phyloP scores from a whole-genome alignment of 2,797 vertebrate genomes.

The Pangasius mekongensis region DNA sequence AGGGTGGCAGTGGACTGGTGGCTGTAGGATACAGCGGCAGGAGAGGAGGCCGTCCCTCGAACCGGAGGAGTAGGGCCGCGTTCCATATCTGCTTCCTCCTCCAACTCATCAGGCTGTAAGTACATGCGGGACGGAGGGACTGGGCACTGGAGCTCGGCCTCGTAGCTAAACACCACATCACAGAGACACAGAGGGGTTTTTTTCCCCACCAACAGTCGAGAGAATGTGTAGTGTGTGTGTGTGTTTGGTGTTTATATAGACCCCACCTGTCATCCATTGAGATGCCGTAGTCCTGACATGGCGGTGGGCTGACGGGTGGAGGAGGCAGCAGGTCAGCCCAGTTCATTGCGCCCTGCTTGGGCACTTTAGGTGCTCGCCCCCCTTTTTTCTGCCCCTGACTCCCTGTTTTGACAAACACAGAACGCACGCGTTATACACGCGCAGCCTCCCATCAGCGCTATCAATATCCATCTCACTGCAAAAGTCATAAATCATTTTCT shows the following conservation, averaged over 20 bases:
- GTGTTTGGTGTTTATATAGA: constrained; percentile 22
- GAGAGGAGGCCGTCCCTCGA: constrained; percentile 93
- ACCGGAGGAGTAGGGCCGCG: constrained; percentile 94
- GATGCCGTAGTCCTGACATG: constrained; percentile 88
- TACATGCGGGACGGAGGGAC: constrained; percentile 94
- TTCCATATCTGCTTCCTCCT: constrained; percentile 82
- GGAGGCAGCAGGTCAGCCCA: constrained; percentile 97
- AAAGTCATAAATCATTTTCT: constrained; percentile 59
- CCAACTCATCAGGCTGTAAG: constrained; percentile 91
- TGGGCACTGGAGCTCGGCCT: constrained; percentile 90
- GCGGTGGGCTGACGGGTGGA: constrained; percentile 91
- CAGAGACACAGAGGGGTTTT: not conserved
- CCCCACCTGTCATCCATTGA: constrained; percentile 88
- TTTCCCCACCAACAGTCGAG: too few relatives aligned
- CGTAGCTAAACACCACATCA: constrained; percentile 78
- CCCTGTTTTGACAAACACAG: constrained; percentile 74
- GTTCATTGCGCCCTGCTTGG: constrained; percentile 94
- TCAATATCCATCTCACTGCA: constrained; percentile 57
- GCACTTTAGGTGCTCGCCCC: constrained; percentile 86
- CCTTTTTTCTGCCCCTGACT: constrained; percentile 98
- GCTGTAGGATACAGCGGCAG: constrained; percentile 95
- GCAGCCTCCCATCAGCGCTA: constrained; percentile 56
- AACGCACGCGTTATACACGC: constrained; percentile 40
- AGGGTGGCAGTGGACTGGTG: constrained; percentile 98
- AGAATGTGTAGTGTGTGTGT: not conserved